phyloP scores from a whole-genome alignment of 1,140 invertebrate species.

The Belonocnema kinseyi region DNA sequence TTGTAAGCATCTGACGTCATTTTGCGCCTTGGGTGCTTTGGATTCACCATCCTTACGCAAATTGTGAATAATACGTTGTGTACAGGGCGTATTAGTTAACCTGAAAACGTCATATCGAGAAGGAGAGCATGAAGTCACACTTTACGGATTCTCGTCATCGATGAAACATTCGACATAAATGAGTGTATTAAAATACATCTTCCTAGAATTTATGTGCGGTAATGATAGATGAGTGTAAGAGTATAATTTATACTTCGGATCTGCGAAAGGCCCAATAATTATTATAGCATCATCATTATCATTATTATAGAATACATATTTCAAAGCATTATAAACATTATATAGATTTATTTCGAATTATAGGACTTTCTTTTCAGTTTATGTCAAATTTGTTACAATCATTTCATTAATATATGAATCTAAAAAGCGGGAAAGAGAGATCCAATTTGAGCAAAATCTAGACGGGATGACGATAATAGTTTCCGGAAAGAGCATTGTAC shows the following conservation, averaged over 20 bases:
- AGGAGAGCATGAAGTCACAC: constrained; percentile 42
- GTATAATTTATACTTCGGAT: background rate
- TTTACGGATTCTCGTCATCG: constrained; percentile 18
- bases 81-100: constrained; percentile 48
- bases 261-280: constrained; percentile 17
- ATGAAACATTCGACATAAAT: constrained; percentile 22
- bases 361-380: too few species aligned
- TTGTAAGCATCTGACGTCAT: constrained; percentile 10
- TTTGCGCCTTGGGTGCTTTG: constrained; percentile 30
- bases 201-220: background rate
- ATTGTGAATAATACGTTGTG: constrained; percentile 36
- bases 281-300: constrained; percentile 10
- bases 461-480: background rate
- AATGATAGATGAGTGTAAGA: constrained; percentile 4
- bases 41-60: constrained; percentile 48
- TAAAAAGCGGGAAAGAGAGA: background rate
- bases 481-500: background rate
- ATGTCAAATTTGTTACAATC: too few species aligned
- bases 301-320: too few species aligned
- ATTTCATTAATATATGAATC: too few species aligned
- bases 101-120: constrained; percentile 54
- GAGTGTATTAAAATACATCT: background rate
- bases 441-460: background rate
- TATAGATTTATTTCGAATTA: background rate
- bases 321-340: background rate